Base-by-base conservation (phyloP, 2,113 vertebrate genomes). In the Abramis brama region DNA sequence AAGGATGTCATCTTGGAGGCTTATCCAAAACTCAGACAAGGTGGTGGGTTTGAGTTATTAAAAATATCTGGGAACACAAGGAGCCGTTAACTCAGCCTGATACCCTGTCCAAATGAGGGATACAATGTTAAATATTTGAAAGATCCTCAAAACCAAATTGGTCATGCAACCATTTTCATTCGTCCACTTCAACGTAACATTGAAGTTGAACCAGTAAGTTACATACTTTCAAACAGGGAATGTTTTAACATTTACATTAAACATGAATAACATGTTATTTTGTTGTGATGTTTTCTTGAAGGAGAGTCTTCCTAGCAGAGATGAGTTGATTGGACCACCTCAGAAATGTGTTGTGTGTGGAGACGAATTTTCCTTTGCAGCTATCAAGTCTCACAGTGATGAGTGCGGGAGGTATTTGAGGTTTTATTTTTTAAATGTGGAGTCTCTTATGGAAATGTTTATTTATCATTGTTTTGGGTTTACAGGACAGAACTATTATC, bases 141-240 rank as follows among this genome's bases (percentile, higher is more conserved):
- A 59, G 50, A 79, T 79, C 77, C 77, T 57, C 77, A 79, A 52
- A 79, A 52, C 59, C 47, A 59, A 79, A 79, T 33, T 57, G 76
- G 25, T 79, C 52, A 59, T 33, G 52, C 52, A 57, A 79, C 77
- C 30, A 36, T 60, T 55, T 79, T 79, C 27, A 79, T 27, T 27
- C 27, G 27, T 27, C 27, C 27, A 27, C 27, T 27, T 27, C 27
- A 27, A 27, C 27, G 27, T 27, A 27, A 27, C 27, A 27, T 27
- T 27, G 27, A 27, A 45, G 45, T 45, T 45, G 45, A 45, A 45
- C 10, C 45, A 45, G 45, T 45, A 3, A 45, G 45, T 45, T 45
- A 45, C 45, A 45, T 45, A 45, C 6, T 45, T 45, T 45, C 45
- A 45, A 45, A 45, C 45, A 45, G 45, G 45, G 45, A 45, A 45